Evolutionary conservation across 2,888 invertebrate species (phyloP).

Genomic region (Phasia obesa): DNA sequence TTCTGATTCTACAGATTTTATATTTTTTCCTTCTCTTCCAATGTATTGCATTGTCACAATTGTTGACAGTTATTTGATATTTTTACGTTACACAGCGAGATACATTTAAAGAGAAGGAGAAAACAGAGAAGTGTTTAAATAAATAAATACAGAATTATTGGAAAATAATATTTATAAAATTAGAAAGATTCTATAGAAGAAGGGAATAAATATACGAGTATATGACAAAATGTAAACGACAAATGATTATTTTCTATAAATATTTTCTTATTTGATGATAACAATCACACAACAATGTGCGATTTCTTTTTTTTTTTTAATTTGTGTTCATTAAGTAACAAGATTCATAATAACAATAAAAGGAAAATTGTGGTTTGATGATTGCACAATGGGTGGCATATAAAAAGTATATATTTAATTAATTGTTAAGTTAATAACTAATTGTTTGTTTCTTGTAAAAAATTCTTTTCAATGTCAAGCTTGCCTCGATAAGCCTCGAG

Average conservation of each 20-base stretch:
- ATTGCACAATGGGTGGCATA: neutral
- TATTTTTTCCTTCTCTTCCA: constrained; percentile 30
- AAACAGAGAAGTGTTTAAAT: constrained; percentile 5
- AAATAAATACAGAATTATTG: constrained; percentile 31
- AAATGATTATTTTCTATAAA: constrained; percentile 11
- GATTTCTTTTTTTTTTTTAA: neutral
- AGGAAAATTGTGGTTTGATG: neutral
- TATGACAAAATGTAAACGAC: constrained; percentile 16
- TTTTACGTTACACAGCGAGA: constrained; percentile 14
- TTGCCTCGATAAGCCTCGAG: too few species aligned
- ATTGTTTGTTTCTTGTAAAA: too few species aligned
- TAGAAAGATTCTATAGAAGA: neutral
- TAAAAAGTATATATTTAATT: too few species aligned
- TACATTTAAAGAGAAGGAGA: neutral
- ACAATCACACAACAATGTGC: constrained; percentile 23
- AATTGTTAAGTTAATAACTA: too few species aligned
- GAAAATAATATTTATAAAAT: constrained; percentile 12
- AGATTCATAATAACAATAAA: neutral
- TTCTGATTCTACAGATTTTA: neutral
- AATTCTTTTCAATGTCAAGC: too few species aligned
- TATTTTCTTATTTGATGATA: constrained; percentile 16
- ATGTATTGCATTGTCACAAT: constrained; percentile 62
- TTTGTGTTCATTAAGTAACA: neutral
- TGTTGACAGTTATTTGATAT: constrained; percentile 69
- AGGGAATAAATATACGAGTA: too few species aligned